A percentile compares a stretch with the other conserved stretches of the same genome.
Conservation (phyloP, 1,140 invertebrate genomes). For the Oscheius sp. region DNA sequence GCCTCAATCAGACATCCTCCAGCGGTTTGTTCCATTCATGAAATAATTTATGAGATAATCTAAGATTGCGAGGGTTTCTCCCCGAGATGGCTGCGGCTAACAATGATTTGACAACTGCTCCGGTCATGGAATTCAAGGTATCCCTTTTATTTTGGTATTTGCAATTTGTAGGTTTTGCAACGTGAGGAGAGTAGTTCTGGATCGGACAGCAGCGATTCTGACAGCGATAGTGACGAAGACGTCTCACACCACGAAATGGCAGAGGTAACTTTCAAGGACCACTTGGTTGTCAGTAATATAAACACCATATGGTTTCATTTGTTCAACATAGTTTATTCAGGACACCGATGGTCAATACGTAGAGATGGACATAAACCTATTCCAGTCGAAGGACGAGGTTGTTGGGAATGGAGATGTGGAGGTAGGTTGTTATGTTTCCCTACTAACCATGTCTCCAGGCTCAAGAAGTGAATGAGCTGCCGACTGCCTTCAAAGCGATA, state of each 20-base stretch:
- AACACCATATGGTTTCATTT: not conserved
- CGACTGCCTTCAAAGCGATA: not conserved
- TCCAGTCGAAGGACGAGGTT: not conserved
- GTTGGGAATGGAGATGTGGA: not conserved
- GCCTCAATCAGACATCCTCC: constrained; percentile 14
- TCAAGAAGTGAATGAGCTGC: not conserved
- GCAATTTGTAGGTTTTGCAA: constrained; percentile 7
- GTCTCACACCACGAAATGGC: no score
- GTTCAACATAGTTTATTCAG: not conserved
- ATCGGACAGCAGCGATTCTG: constrained; percentile 4
- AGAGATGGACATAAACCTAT: constrained; percentile 24
- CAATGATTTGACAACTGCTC: constrained; percentile 1
- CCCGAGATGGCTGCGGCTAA: constrained; percentile 28
- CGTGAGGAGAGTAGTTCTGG: not conserved
- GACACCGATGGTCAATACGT: no score
- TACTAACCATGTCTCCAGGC: not conserved
- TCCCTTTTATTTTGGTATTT: not conserved
- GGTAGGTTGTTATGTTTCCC: not conserved
- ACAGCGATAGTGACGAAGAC: constrained; percentile 6
- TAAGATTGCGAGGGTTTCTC: constrained; percentile 15
- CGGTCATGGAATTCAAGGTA: not conserved
- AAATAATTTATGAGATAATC: not conserved
- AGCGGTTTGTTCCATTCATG: not conserved
- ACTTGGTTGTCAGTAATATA: no score
- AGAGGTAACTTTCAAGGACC: no score